Conservation (phyloP, 2,888 invertebrate species). For the Epistrophe grossulariae region DNA sequence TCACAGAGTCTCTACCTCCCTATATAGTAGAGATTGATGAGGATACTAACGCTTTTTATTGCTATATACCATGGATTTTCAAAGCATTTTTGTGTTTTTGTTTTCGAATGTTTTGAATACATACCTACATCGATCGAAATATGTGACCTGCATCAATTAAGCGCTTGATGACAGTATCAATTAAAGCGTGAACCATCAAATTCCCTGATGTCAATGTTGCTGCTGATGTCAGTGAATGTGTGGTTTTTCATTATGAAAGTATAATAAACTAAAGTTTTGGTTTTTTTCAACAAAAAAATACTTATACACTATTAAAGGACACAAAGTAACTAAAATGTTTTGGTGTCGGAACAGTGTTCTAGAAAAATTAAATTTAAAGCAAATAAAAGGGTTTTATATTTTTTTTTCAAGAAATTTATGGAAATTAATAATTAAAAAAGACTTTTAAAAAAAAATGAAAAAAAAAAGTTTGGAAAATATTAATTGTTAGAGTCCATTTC, state of each 20-base stretch:
- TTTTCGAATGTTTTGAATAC: neutral
- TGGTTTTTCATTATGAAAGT: neutral
- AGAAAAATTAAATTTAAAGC: too few species aligned
- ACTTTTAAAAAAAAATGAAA: too few species aligned
- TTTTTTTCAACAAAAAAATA: neutral
- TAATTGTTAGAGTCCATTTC: too few species aligned
- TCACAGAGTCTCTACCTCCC: neutral
- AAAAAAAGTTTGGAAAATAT: too few species aligned
- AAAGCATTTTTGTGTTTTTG: conserved; percentile 5
- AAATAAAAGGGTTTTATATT: too few species aligned
- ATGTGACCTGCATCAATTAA: conserved; percentile 29
- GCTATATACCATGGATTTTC: neutral
- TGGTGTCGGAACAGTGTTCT: too few species aligned
- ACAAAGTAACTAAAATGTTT: too few species aligned
- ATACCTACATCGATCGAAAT: neutral
- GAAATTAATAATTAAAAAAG: too few species aligned
- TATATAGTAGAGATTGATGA: conserved; percentile 18
- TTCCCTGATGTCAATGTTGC: neutral
- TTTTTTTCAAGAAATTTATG: too few species aligned
- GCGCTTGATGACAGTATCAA: conserved; percentile 18
- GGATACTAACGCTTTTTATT: conserved; percentile 19
- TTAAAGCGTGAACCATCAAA: conserved; percentile 13
- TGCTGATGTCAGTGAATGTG: neutral
- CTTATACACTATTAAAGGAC: too few species aligned
- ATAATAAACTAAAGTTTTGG: neutral